Conservation (phyloP, 2,888 invertebrate species). For the Pseudococcus longispinus region DNA sequence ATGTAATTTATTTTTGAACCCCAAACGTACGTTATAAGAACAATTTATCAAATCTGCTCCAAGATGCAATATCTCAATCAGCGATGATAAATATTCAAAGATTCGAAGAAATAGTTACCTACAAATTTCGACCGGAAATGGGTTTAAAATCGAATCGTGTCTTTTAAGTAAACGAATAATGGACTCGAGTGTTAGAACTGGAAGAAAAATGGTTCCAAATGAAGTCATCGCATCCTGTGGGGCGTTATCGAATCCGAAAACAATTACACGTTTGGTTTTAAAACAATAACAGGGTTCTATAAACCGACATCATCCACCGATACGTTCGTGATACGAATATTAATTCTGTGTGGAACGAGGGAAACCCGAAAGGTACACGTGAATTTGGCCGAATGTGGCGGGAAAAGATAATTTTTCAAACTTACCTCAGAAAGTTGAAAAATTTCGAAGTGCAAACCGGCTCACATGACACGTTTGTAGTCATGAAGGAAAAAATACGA, state of each 20-base stretch:
- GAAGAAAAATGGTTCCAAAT: background rate
- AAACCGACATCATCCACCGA: background rate
- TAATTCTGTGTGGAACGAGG: background rate
- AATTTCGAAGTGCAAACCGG: background rate
- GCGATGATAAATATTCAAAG: background rate
- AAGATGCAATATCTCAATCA: no score
- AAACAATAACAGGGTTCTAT: background rate
- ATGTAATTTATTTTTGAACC: no score
- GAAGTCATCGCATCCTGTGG: constrained; percentile 14
- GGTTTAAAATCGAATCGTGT: background rate
- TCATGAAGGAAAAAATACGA: background rate
- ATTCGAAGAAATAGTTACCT: background rate
- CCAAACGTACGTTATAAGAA: no score
- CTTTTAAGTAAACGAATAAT: background rate
- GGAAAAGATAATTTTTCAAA: background rate
- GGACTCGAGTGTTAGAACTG: background rate
- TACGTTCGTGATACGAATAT: background rate
- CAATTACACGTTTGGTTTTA: background rate
- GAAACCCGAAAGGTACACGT: background rate
- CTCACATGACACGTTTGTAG: constrained; percentile 14
- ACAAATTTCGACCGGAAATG: no score
- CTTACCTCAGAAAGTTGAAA: constrained; percentile 28
- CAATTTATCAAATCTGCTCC: no score
- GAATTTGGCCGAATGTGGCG: background rate
- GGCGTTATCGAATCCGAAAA: background rate